Conservation (phyloP, 2,888 invertebrate genomes). For the Onthophagus sagittarius region DNA sequence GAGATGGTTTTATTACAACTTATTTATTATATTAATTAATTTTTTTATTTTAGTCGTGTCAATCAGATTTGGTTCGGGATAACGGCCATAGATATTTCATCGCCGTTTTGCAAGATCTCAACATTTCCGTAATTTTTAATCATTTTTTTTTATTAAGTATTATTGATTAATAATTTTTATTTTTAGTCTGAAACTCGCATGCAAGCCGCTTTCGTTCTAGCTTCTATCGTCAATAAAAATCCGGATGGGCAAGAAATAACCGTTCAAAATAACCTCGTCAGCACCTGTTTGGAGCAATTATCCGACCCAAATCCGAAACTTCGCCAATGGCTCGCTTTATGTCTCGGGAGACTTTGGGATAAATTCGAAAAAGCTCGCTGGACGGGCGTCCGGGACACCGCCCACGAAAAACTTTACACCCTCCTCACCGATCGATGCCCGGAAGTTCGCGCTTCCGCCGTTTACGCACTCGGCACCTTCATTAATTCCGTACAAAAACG, state of each 20-base stretch:
- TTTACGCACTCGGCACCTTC: slow-evolving; percentile 93
- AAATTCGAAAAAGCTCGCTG: slow-evolving; percentile 85
- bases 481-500: slow-evolving; percentile 79
- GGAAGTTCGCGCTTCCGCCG: slow-evolving; percentile 90
- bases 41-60: slow-evolving; percentile 71
- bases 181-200: slow-evolving; percentile 78
- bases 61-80: slow-evolving; percentile 91
- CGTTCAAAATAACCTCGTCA: slow-evolving; percentile 82
- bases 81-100: slow-evolving; percentile 93
- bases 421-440: slow-evolving; percentile 78
- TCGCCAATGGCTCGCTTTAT: slow-evolving; percentile 87
- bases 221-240: slow-evolving; percentile 89
- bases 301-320: slow-evolving; percentile 64
- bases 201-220: slow-evolving; percentile 91
- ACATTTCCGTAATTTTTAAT: slow-evolving; percentile 61
- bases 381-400: slow-evolving; percentile 92
- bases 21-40: neutral
- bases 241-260: slow-evolving; percentile 87
- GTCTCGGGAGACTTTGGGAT: slow-evolving; percentile 87
- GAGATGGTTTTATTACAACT: slow-evolving; percentile 38
- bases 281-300: slow-evolving; percentile 88
- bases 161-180: too few species aligned
- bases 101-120: slow-evolving; percentile 81
- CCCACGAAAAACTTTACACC: slow-evolving; percentile 90
- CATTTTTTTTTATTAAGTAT: slow-evolving; percentile 16